Base-by-base conservation (phyloP, 2,113 vertebrate genomes). In the Oryzias woworae region DNA sequence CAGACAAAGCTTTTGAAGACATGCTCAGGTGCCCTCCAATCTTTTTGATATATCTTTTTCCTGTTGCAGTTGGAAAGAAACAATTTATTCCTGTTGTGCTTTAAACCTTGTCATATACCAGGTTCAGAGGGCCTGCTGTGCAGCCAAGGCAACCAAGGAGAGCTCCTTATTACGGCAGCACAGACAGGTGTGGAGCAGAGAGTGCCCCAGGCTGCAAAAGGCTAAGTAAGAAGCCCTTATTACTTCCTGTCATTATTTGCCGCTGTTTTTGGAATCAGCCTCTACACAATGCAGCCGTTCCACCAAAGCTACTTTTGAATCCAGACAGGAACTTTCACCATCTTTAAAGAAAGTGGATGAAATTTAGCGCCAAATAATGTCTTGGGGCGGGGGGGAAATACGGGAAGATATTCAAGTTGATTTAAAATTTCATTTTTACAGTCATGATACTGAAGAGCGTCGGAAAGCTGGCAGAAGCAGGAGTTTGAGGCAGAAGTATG, bases 181-280 rank as follows among this genome's bases (percentile, higher is more conserved):
- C 71, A 90, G 67, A 26, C 93, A 92, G 78, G 92, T 95, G 74
- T 99, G 97, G 96, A 93, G 91, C 93, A 83, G 86, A 57, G 96
- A 96, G 68, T 83, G 92, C 43, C 85, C 85, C 46, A 90, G 88
- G 55, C 90, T 96, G 53, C 86, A 53, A 44, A 89, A 90, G 79
- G 86, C 80, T 77, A 92, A 94, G 96, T 99, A 92, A 93, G 91
- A 88, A 61, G 70, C 62, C 58, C 53, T 72, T 66, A 75, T 80
- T 87, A 80, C 83, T 76, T 75, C 72, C 55, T 78, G 66, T 81
- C 82, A 78, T 88, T 85, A 83, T 84, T 77, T 78, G 75, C 70
- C 66, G 81, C 83, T 82, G 75, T 75, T 78, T 73, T 85, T 66
- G 76, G 69, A 66, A 81, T 78, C 73, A 78, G 62, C 78, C 71